These are phyloP conservation scores for Dysmachus trigonus DNA, from an alignment of 2,888 invertebrate species.

Conservation along the genomic window DNA sequence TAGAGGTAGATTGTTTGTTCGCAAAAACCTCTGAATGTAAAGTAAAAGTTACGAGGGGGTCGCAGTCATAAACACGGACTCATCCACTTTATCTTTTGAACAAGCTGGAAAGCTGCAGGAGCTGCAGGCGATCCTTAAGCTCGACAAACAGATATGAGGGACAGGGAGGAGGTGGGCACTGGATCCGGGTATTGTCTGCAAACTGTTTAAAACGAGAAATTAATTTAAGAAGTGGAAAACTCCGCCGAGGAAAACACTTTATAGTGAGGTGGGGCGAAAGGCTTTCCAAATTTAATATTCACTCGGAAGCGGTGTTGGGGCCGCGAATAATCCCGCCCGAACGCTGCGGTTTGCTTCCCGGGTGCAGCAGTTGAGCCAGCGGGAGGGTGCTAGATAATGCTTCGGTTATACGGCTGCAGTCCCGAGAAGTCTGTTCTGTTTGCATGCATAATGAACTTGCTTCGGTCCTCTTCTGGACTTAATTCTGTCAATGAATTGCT, in stretches of 20 bases:
- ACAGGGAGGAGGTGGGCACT: background rate
- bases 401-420: background rate
- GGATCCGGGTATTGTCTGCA: background rate
- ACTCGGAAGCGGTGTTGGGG: background rate
- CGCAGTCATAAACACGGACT: background rate
- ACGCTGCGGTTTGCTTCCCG: background rate
- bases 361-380: background rate
- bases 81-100: background rate
- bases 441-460: background rate
- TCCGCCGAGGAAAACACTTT: background rate
- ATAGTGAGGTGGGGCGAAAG: too few relatives aligned
- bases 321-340: background rate
- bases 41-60: background rate
- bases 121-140: background rate
- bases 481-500: background rate
- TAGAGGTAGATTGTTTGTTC: background rate
- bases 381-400: background rate
- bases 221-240: background rate
- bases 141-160: background rate
- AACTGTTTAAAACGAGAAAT: background rate
- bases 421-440: background rate
- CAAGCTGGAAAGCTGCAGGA: background rate
- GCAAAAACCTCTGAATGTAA: background rate
- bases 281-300: background rate
- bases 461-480: background rate